Evolutionary conservation across 2,888 invertebrate species (phyloP), one percentile per base, ranked within the genome.

Genomic region (Patella pellucida): DNA sequence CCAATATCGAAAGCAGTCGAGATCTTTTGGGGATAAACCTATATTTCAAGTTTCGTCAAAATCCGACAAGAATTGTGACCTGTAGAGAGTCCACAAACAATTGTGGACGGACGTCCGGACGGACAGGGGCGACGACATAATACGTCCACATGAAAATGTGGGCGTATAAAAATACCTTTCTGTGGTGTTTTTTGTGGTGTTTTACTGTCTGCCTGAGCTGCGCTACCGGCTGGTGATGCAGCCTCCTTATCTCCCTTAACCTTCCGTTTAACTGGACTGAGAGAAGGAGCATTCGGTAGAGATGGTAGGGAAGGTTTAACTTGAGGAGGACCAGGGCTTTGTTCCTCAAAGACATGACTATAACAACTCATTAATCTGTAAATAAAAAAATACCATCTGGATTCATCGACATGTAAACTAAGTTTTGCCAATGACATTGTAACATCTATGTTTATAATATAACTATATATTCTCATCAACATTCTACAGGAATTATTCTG

Each of bases 341-440:
- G 87, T n/a, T 95, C 95, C 84, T 95, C 95, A 79, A 95, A 93
- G 82, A 96, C 93, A 89, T 95, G 95, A 74, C 94, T 94, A 85
- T 95, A 93, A 41, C 95, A 93, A 88, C 95, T 95, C 76, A 96
- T 90, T 85, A 95, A 91, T 85, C 92, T 91, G 78, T 2, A 82
- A 79, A n/a, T n/a, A 62, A 72, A 16, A 73, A 72, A 67, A 69
- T 41, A 62, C 15, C n/a, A 69, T 23, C 14, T 31, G 4, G 19
- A 62, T 4, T 31, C 31, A 31, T 31, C 31, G 4, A 31, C 31
- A 5, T 31, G 31, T 31, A 31, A 31, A 31, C 31, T 4, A 31
- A 31, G 31, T 31, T 31, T 31, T 31, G 5, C 31, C 4, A 0
- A 31, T 31, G 31, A 31, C 7, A 31, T 31, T 31, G 5, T 5